These are phyloP conservation scores for Heliconius charithonia DNA, from an alignment of 2,888 invertebrate species.

Conservation along the genomic window DNA sequence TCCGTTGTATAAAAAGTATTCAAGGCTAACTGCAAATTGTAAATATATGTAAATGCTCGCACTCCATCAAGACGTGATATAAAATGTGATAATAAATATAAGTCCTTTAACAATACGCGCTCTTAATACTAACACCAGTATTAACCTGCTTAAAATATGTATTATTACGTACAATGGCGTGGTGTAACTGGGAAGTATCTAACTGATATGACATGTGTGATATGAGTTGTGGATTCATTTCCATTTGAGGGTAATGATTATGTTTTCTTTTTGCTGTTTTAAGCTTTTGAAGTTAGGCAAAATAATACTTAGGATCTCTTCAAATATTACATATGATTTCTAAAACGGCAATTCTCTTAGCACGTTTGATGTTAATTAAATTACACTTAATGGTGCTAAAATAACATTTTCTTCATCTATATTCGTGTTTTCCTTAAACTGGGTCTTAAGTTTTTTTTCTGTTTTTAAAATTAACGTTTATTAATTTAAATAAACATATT, in stretches of 20 bases:
- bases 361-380: too few relatives aligned
- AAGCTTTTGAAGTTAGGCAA: too few relatives aligned
- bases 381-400: too few relatives aligned
- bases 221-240: background rate
- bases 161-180: conserved; percentile 1
- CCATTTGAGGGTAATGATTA: background rate
- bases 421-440: too few relatives aligned
- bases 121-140: conserved; percentile 39
- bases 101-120: conserved; percentile 39
- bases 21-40: conserved; percentile 55
- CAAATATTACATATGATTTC: too few relatives aligned
- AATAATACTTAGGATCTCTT: too few relatives aligned
- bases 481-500: too few relatives aligned
- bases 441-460: too few relatives aligned
- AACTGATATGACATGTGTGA: background rate
- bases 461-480: too few relatives aligned
- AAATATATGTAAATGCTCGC: conserved; percentile 40
- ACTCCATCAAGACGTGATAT: conserved; percentile 36
- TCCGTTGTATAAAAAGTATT: conserved; percentile 54
- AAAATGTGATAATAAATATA: conserved; percentile 35
- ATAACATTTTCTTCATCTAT: too few relatives aligned
- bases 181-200: background rate
- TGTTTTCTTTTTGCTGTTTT: too few relatives aligned
- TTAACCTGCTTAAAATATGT: conserved; percentile 19
- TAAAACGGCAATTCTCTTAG: too few relatives aligned